Base-by-base conservation (phyloP, 2,797 vertebrate genomes). In the Halcyon chelicuti region DNA sequence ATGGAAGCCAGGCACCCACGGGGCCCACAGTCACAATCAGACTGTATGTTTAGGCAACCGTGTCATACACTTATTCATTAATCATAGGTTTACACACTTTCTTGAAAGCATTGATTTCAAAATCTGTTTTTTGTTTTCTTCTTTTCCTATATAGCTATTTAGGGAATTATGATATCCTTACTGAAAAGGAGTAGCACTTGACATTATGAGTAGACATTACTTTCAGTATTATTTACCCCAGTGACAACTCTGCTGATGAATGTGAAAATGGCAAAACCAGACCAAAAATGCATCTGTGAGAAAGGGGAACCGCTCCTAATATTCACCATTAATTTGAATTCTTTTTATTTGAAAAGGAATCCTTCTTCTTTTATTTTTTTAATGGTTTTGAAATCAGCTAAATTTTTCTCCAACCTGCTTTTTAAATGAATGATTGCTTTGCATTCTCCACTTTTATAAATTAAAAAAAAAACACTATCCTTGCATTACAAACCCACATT, bases 351-450 rank as follows among this genome's bases (percentile, higher is more conserved):
- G 22, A 22, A 82, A 60, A 90, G 2, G 1, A 81, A 51, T 51
- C 6, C 14, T 51, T 51, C 23, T 16, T 51, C 14, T 23, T 28
- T 51, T 9, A 14, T 25, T 49, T 28, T 51, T 51, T 51, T 16
- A 51, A 51, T 25, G 26, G 26, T 35, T 85, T 74, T 77, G 3
- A 13, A 82, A 76, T 76, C 51, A 40, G 25, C 65, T 80, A 90
- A 70, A 84, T 92, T 29, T 63, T 93, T 85, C 58, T 94, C 66
- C 58, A 83, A 9, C 21, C 47, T 78, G 29, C 12, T 74, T 96
- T 94, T 97, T 55, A 88, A 79, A 87, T 73, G 78, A 94, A 84
- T 62, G 62, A 63, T 92, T 90, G 29, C 66, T 93, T 81, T 62
- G 62, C 22, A 85, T 93, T 95, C 86, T 88, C 67, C 25, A 71